Evolutionary conservation across 2,113 vertebrate species (phyloP), one percentile per base, ranked within the genome.

Genomic region (Desmodus rotundus): DNA sequence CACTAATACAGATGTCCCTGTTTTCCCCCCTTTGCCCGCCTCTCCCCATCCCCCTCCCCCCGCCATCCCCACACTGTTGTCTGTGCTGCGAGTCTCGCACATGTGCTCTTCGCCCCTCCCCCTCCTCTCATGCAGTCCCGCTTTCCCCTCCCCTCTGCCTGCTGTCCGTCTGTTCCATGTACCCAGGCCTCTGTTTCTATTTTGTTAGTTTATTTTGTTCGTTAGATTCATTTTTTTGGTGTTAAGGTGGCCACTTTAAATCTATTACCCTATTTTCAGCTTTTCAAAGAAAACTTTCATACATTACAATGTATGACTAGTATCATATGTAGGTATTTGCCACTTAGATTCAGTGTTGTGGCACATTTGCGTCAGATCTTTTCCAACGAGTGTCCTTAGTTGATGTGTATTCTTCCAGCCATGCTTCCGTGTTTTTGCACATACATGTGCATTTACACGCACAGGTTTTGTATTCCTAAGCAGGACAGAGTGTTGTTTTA

Each of bases 201-300:
- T 63, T 63, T 31, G 58, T 61, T 41, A 22, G 36, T 70, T 70
- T 11, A 24, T 68, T 36, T 36, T 67, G 61, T 63, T 31, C 61
- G 31, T 63, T 63, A 63, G 31, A 47, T 47, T 76, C 24, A 47
- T 33, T n/a, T 77, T 77, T 76, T 33, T 15, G 43, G 28, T 76
- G 43, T 76, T 33, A 50, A 33, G 31, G 9, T 50, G 61, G 41
- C 33, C 72, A 50, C 28, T 84, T 87, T 52, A 86, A 92, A 67
- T 95, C 68, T 92, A 8, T 80, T 89, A n/a, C 28, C 12, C n/a
- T 17, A 38, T 94, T 95, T 92, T 86, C 17, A 90, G 58, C 7
- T 74, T 93, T 90, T 84, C n/a, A 76, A 7, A 84, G 72, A 96
- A 93, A 91, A 83, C 10, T 77, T 87, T 93, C 58, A 84, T 77